Base-by-base conservation (phyloP, 2,797 vertebrate species). In the Jordanella pulchra region DNA sequence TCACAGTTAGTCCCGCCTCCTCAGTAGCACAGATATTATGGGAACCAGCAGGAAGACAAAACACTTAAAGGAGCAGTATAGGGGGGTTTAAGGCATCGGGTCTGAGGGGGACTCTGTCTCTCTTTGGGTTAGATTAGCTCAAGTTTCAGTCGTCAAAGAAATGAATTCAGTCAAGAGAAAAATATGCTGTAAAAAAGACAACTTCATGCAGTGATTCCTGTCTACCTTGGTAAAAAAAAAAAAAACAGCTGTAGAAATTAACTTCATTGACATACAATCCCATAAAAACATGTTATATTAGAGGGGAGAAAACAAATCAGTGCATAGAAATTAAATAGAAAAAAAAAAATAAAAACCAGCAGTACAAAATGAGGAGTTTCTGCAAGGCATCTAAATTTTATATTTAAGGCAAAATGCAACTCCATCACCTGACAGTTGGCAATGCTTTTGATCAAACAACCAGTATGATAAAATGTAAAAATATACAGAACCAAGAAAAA, bases 301-400 rank as follows among this genome's bases (percentile, higher is more conserved):
- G 44, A 79, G 2, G 1, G 6, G 7, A 30, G 48, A 30, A 47
- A 68, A 82, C 17, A 86, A 81, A 88, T 91, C 93, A 93, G 92
- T 93, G 92, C 89, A 87, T 75, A 65, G 65, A 83, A 91, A 87
- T 84, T 85, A 84, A 88, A 89, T 82, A 81, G 51, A 25, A 72
- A 67, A 77, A 47, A 47, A 65, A 79, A 73, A 48, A 67, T 76
- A 47, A 47, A 66, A 79, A 73, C 45, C 28, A 75, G 63, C 30
- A 65, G 56, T n/a, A 83, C 30, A 79, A 83, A 86, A 81, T 7
- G 18, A 63, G 53, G 42, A 48, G 47, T 66, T 80, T 73, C 21
- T 53, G 50, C 18, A 79, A 25, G 27, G 54, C 50, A 44, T 77
- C 70, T 42, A 18, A 65, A 69, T 65, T 23, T 67, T 23, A 42